phyloP scores from a whole-genome alignment of 2,888 invertebrate species.

The Spisula subtruncata region DNA sequence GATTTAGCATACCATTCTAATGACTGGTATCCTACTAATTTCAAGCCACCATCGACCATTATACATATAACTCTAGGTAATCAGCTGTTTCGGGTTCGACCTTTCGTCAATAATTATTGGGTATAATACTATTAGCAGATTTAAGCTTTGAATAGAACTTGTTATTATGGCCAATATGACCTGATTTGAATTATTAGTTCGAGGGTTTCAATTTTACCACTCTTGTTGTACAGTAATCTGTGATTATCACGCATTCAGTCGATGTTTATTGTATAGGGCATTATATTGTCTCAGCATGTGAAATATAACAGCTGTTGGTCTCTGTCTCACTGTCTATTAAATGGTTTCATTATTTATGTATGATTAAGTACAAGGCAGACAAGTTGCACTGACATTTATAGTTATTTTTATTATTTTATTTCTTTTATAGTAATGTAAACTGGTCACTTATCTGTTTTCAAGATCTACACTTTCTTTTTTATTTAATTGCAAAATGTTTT shows the following conservation, averaged over 20 bases:
- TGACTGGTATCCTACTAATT: background rate
- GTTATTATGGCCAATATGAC: background rate
- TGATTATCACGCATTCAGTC: slow-evolving; percentile 4
- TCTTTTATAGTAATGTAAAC: too few relatives aligned
- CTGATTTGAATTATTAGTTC: slow-evolving; percentile 7
- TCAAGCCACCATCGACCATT: background rate
- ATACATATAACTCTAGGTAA: background rate
- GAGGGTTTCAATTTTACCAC: background rate
- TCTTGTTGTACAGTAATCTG: background rate
- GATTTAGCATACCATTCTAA: slow-evolving; percentile 15
- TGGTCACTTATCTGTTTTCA: background rate
- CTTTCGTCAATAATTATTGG: background rate
- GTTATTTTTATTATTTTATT: too few relatives aligned
- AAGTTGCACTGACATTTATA: background rate
- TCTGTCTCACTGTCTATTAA: background rate
- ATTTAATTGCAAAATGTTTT: background rate
- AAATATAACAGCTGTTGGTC: background rate
- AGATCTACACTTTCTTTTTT: background rate
- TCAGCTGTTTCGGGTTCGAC: background rate
- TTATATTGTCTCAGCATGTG: background rate
- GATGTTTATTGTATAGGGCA: background rate
- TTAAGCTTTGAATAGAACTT: slow-evolving; percentile 8
- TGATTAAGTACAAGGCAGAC: background rate
- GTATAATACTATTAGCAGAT: slow-evolving; percentile 8
- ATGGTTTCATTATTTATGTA: slow-evolving; percentile 23